Evolutionary conservation across 92 coral and sea anemone genomes (phyloP).

Genomic region (Zoanthus sociatus): DNA sequence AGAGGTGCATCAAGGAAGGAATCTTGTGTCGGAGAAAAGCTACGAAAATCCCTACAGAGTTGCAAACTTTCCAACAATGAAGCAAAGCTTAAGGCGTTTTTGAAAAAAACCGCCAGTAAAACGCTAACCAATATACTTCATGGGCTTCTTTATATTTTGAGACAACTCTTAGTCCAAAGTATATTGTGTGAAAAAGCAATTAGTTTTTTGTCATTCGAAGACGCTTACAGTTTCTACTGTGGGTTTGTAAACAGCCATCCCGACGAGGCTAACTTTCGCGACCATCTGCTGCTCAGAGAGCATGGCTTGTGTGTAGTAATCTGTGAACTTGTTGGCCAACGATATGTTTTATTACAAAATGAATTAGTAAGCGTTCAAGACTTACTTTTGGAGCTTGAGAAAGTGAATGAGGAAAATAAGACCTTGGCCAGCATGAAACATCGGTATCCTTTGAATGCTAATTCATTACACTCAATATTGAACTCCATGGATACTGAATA

Average conservation of each 20-base stretch:
- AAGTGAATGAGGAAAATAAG: conserved; percentile 12
- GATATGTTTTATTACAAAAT: conserved; percentile 53
- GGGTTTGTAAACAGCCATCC: conserved; percentile 5
- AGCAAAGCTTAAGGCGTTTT: no score
- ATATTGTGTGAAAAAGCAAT: not conserved
- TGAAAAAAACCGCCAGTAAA: no score
- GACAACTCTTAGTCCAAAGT: not conserved
- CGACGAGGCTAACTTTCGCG: not conserved
- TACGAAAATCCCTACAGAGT: no score
- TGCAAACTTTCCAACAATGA: no score
- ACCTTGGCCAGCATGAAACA: not conserved
- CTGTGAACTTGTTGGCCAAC: conserved; percentile 36
- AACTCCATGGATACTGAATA: not conserved
- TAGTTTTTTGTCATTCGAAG: not conserved
- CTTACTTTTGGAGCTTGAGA: conserved; percentile 54
- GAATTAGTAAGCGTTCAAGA: conserved; percentile 45
- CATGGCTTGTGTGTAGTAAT: conserved; percentile 19
- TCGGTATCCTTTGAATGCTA: conserved; percentile 24
- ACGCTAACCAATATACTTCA: not conserved
- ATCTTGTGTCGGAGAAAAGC: no score
- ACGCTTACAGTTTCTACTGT: conserved; percentile 12
- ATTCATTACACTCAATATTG: not conserved
- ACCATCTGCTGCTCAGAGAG: not conserved
- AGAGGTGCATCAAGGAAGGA: no score
- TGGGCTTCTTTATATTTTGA: conserved; percentile 4